A percentile compares a stretch with the other conserved stretches of the same genome.
Conservation (phyloP, 2,888 invertebrate species). For the Barypeithes pellucidus region DNA sequence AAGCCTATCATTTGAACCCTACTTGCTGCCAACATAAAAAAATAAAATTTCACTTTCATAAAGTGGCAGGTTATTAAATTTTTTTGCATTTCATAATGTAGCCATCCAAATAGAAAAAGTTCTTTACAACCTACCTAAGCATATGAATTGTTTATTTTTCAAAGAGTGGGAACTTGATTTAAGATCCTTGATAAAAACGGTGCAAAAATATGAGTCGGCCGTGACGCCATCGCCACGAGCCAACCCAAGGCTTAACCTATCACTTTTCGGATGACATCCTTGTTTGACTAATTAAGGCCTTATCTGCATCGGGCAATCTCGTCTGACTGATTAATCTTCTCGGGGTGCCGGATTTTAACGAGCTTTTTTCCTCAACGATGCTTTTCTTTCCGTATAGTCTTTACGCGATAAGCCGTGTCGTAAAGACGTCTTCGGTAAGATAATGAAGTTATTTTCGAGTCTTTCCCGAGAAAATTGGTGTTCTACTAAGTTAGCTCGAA, state of each 20-base stretch:
- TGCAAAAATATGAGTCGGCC: neutral
- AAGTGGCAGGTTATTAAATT: no score
- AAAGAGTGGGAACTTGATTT: no score
- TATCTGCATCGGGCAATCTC: slow-evolving; percentile 45
- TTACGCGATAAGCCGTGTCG: slow-evolving; percentile 44
- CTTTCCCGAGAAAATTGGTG: slow-evolving; percentile 40
- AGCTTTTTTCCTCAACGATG: slow-evolving; percentile 39
- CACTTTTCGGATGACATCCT: slow-evolving; percentile 45
- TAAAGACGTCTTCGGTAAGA: slow-evolving; percentile 35
- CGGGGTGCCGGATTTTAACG: slow-evolving; percentile 41
- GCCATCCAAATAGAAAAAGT: no score
- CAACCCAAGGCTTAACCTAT: slow-evolving; percentile 28
- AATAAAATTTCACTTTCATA: no score
- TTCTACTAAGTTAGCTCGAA: slow-evolving; percentile 44
- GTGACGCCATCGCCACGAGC: slow-evolving; percentile 2
- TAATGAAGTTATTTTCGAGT: slow-evolving; percentile 45
- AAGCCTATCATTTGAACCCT: no score
- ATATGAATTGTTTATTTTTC: no score
- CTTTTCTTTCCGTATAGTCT: slow-evolving; percentile 43
- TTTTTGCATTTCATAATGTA: no score
- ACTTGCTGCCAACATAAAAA: no score
- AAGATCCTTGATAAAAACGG: no score
- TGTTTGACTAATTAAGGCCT: slow-evolving; percentile 49
- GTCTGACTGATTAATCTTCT: slow-evolving; percentile 45
- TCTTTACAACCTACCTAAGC: no score